These are phyloP conservation scores for Keiferia lycopersicella DNA, from an alignment of 2,888 invertebrate genomes.

Conservation along the genomic window DNA sequence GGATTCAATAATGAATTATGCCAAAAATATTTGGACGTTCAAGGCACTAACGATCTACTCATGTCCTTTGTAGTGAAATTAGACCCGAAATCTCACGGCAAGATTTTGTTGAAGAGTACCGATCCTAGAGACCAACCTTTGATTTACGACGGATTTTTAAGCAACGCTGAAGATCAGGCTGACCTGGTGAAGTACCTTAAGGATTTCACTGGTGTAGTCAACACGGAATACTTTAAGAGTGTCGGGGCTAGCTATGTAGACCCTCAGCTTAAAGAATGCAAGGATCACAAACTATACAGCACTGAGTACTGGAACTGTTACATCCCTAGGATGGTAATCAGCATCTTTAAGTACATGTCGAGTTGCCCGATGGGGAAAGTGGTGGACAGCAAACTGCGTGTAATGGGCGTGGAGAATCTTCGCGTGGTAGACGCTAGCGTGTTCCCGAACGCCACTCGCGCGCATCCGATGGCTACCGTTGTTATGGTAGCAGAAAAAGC, in stretches of 20 bases:
- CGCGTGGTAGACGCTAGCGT: conserved; percentile 45
- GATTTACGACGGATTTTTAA: conserved; percentile 41
- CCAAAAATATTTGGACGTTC: conserved; percentile 38
- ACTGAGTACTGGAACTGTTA: conserved; percentile 50
- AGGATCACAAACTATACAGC: conserved; percentile 33
- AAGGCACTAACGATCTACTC: conserved; percentile 41
- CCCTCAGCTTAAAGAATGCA: conserved; percentile 38
- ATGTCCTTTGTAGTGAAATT: conserved; percentile 32
- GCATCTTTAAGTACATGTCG: conserved; percentile 44
- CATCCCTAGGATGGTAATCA: conserved; percentile 38
- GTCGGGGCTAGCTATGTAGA: conserved; percentile 38
- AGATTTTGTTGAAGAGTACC: conserved; percentile 38
- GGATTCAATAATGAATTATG: conserved; percentile 22
- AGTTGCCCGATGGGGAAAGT: conserved; percentile 49
- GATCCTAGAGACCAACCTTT: conserved; percentile 42
- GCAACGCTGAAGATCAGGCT: conserved; percentile 40
- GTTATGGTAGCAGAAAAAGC: conserved; percentile 49
- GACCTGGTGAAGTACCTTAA: conserved; percentile 38
- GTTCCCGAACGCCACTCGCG: conserved; percentile 38
- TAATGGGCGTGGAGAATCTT: conserved; percentile 40
- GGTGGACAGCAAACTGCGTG: conserved; percentile 40
- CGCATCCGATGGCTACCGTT: conserved; percentile 40
- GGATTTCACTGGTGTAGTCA: conserved; percentile 39
- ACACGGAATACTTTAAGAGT: conserved; percentile 42
- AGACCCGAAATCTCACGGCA: conserved; percentile 62